Evolutionary conservation across 2,797 vertebrate species (phyloP).

Genomic region (Myioborus miniatus): DNA sequence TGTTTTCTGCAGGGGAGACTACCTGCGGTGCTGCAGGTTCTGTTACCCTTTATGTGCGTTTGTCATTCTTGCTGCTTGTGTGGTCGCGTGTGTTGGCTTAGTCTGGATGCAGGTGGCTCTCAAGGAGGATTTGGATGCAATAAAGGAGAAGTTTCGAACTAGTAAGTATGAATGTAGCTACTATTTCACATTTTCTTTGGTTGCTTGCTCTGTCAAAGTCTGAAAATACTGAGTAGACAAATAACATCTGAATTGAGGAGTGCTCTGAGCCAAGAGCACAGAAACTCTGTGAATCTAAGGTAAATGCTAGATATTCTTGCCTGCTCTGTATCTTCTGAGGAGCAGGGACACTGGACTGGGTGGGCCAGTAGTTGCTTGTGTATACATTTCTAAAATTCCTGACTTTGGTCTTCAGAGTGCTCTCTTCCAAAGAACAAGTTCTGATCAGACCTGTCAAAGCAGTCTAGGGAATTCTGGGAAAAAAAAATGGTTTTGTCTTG

Average conservation of each 20-base stretch:
- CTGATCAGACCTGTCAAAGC: neutral
- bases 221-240: neutral
- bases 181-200: neutral
- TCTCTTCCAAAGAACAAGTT: neutral
- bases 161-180: slow-evolving; percentile 77
- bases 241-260: neutral
- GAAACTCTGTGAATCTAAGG: neutral
- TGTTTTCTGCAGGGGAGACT: slow-evolving; percentile 81
- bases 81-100: slow-evolving; percentile 91
- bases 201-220: neutral
- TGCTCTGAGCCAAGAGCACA: neutral
- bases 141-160: slow-evolving; percentile 92
- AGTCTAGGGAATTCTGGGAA: neutral
- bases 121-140: slow-evolving; percentile 91
- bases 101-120: slow-evolving; percentile 99
- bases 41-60: slow-evolving; percentile 94
- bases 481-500: neutral
- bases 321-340: neutral
- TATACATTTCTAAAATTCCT: neutral
- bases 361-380: neutral
- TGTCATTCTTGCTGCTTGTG: slow-evolving; percentile 91
- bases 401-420: neutral
- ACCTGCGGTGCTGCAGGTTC: slow-evolving; percentile 89
- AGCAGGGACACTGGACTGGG: neutral
- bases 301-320: neutral